Base-by-base conservation (phyloP, 1,140 invertebrate species). In the Gonioctena quinquepunctata region DNA sequence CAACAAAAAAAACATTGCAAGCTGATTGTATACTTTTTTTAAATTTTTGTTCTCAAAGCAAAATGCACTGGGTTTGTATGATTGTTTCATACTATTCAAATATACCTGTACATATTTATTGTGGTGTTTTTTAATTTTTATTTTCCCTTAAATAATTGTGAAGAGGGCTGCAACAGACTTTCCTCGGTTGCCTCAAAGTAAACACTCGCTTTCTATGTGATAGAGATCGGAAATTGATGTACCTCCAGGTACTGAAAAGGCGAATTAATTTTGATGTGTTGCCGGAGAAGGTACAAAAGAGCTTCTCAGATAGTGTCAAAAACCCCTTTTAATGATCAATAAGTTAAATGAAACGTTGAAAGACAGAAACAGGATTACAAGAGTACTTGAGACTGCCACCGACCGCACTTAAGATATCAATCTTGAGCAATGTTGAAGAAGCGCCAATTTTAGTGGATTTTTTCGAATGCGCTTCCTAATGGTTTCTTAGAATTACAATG, bases 401-500 rank as follows among this genome's bases (percentile, higher is more conserved):
- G 72, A 75, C 66, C 63, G 68, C 74, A 72, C 71, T 75, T 71
- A 65, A 70, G 74, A 75, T 75, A 70, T 68, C 67, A 68, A 75
- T 75, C 74, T 75, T 62, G 57, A 22, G 27, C 3, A 16, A 26
- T 25, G 23, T 28, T 64, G 25, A 66, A 70, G 69, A 64, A 74
- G 68, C 69, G 72, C 69, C 66, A 74, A 69, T 71, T 74, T 71
- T 68, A 21, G 50, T 33, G 18, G 33, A 25, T 42, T 69, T 65
- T 57, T 69, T 74, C 63, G 52, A 52, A 69, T 71, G 61, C 60
- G 69, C 16, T 71, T 68, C 23, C 27, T 62, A 75, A 75, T 75
- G 69, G 73, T 54, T 74, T 74, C 65, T 54, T 13, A 21, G 72
- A 70, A 73, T 3, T 11, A n/a, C n/a, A n/a, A n/a, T n/a, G n/a